Base-by-base conservation (phyloP, 2,888 invertebrate species). In the Torymus texanus region DNA sequence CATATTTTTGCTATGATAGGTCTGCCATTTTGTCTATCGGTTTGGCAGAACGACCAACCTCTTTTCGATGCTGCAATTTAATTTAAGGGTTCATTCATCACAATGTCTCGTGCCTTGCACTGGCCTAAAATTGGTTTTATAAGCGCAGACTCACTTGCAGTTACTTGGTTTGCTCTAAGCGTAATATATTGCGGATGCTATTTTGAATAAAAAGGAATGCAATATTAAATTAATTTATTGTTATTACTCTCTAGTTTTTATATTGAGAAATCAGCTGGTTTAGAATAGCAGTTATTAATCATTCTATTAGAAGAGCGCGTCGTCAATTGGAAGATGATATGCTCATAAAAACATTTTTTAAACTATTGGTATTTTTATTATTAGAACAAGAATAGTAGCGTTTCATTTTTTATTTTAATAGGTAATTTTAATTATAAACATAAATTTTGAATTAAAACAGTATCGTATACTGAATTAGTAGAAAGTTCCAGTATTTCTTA, bases 51-150 rank as follows among this genome's bases (percentile, higher is more conserved):
- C 5, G 58, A 8, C 56, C 13, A 74, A 74, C 78, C 68, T 74
- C 73, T 68, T 74, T 68, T 73, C 51, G 62, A 62, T 74, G 53
- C 62, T 29, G 51, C 68, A 59, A 61, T 58, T 74, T 55, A 63
- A 68, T 78, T 74, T 63, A 59, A 70, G 50, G 29, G 74, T 74
- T 79, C 70, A 74, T 79, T 79, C 74, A 79, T 79, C 66, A 72
- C 61, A 62, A 58, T 65, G 58, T 58, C 75, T 78, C 56, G 29
- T 61, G 14, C 24, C 50, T 18, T 24, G 13, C 21, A 12, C 12
- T 71, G 71, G 50, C 71, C 71, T 72, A 50, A 71, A 77, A 72
- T 71, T 59, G 14, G 66, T 59, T 75, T 66, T 73, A 41, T 63
- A 41, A 41, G 16, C 56, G 1, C 18, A 61, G 50, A 51, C 14